Conservation (phyloP, 2,888 invertebrate species). For the Hermaeophaga mercurialis region DNA sequence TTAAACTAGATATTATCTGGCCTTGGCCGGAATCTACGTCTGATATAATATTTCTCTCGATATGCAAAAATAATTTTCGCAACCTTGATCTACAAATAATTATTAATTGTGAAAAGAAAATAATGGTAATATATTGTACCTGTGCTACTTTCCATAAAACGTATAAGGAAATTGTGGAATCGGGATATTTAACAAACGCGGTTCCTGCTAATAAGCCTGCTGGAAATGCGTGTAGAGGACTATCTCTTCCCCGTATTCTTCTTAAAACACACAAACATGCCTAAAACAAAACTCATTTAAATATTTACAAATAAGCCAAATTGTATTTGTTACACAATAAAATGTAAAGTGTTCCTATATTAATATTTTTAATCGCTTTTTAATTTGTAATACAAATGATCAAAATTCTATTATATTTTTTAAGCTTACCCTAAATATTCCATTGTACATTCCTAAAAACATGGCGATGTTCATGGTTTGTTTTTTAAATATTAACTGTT, state of each 20-base stretch:
- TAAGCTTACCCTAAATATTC: conserved; percentile 71
- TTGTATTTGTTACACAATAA: background rate
- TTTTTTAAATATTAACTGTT: conserved; percentile 61
- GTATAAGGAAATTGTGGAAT: conserved; percentile 79
- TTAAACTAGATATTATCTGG: too few species aligned
- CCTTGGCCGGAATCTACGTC: too few species aligned
- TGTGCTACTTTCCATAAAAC: conserved; percentile 83
- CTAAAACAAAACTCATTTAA: conserved; percentile 46
- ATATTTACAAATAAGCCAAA: too few species aligned
- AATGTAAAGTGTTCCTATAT: too few species aligned
- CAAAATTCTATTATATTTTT: too few species aligned
- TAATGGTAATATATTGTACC: conserved; percentile 61
- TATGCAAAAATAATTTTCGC: too few species aligned
- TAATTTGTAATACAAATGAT: too few species aligned
- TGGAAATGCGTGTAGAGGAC: conserved; percentile 67
- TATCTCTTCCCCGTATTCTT: conserved; percentile 65
- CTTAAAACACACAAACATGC: conserved; percentile 70
- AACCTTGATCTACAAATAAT: too few species aligned
- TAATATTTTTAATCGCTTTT: too few species aligned
- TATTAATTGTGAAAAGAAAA: too few species aligned
- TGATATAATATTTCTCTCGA: too few species aligned
- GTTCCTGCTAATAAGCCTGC: conserved; percentile 74
- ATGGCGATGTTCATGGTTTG: conserved; percentile 67
- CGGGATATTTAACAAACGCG: conserved; percentile 75
- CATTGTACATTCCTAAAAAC: conserved; percentile 73